Conservation (phyloP, 2,888 invertebrate species). For the Branchipolynoe longqiensis region DNA sequence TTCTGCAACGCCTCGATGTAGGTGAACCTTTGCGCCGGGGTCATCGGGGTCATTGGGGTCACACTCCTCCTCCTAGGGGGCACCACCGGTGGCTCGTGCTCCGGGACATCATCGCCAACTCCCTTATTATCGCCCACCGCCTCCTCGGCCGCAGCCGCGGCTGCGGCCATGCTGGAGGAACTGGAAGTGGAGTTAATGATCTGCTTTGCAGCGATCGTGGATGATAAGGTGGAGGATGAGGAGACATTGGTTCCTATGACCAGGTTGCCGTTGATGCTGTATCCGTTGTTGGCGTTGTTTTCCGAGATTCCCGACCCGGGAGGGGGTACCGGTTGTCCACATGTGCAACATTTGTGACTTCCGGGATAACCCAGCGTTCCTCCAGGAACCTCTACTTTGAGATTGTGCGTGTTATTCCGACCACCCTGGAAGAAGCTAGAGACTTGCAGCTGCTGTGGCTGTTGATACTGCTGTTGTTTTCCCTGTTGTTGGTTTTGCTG, state of each 20-base stretch:
- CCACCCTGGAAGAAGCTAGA: background rate
- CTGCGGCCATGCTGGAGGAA: background rate
- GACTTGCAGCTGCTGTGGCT: background rate
- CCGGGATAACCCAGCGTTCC: no score
- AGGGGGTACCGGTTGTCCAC: conserved; percentile 17
- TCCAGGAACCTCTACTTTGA: no score
- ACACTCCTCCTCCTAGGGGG: background rate
- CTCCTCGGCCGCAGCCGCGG: background rate
- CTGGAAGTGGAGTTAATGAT: background rate
- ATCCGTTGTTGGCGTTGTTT: conserved; percentile 13
- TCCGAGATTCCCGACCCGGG: background rate
- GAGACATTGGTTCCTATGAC: background rate
- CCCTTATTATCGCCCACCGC: background rate
- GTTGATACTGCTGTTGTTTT: background rate
- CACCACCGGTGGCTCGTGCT: background rate
- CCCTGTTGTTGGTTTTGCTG: background rate
- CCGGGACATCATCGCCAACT: background rate
- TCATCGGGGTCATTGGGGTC: conserved; percentile 26
- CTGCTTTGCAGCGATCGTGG: no score
- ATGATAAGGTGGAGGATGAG: background rate
- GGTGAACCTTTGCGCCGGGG: conserved; percentile 39
- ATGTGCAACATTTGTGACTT: conserved; percentile 42
- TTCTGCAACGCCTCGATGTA: conserved; percentile 46
- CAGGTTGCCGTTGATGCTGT: conserved; percentile 37
- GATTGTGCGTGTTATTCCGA: no score